Evolutionary conservation across 2,797 vertebrate genomes (phyloP).

Genomic region (Phoebastria nigripes): DNA sequence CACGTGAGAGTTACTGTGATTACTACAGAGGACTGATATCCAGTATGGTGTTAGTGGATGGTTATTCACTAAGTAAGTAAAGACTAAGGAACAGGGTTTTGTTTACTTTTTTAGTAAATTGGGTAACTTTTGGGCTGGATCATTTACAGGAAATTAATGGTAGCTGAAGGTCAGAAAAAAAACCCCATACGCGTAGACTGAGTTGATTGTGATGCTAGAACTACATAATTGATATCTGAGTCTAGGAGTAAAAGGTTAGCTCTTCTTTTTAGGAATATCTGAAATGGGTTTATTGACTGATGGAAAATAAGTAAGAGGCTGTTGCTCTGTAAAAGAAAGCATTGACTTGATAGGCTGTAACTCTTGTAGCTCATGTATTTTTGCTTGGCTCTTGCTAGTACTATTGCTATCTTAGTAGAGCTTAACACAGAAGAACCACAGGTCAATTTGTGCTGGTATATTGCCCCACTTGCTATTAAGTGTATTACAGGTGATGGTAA

Average conservation of each 20-base stretch:
- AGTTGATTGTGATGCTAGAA: not conserved
- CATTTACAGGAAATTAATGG: not conserved
- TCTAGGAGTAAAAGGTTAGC: not conserved
- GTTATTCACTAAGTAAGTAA: not conserved
- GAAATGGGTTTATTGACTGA: not conserved
- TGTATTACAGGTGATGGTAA: not conserved
- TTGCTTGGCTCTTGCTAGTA: not conserved
- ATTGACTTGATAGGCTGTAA: not conserved
- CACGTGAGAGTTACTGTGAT: not conserved
- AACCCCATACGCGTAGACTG: accelerated
- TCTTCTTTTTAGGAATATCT: not conserved
- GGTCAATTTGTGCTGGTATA: not conserved
- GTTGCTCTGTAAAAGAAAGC: not conserved
- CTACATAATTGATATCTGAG: not conserved
- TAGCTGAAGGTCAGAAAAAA: not conserved
- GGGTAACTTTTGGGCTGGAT: not conserved
- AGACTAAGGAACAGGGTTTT: not conserved
- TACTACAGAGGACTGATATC: not conserved
- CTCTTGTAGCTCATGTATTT: not conserved
- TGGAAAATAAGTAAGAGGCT: not conserved
- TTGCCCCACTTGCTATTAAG: not conserved
- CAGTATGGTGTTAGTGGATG: not conserved
- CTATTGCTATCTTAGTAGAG: not conserved
- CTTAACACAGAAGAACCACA: not conserved
- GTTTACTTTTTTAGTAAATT: not conserved